Conservation (phyloP, 2,113 vertebrate genomes). For the Lampris megalopsis region DNA sequence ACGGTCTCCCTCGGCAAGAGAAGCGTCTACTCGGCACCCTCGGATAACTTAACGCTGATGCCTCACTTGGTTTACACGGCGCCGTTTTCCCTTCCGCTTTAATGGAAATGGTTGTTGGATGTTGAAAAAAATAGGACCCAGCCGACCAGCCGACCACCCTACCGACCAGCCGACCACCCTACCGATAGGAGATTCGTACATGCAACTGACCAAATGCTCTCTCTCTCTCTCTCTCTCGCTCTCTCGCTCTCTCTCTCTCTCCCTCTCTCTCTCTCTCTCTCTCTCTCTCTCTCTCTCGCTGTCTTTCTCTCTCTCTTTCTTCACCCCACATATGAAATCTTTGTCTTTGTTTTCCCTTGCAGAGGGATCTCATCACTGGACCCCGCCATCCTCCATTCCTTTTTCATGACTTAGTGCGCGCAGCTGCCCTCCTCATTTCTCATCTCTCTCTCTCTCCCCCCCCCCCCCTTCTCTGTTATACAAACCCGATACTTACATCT, state of each 20-base stretch:
- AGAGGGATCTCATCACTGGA: too few species aligned
- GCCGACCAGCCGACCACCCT: slow-evolving; percentile 47
- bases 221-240: neutral
- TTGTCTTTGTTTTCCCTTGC: too few species aligned
- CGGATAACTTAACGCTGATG: slow-evolving; percentile 78
- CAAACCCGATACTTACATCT: slow-evolving; percentile 28
- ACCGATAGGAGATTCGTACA: slow-evolving; percentile 38
- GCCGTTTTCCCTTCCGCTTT: slow-evolving; percentile 71
- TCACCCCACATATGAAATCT: too few species aligned
- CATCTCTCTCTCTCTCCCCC: slow-evolving; percentile 7
- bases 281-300: neutral
- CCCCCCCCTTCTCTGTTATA: slow-evolving; percentile 8
- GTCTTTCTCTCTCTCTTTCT: neutral
- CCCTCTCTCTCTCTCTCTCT: slow-evolving; percentile 36
- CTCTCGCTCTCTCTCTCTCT: slow-evolving; percentile 33
- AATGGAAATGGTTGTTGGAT: slow-evolving; percentile 65
- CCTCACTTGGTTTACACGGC: slow-evolving; percentile 78
- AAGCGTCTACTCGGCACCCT: slow-evolving; percentile 67
- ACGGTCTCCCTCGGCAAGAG: slow-evolving; percentile 75
- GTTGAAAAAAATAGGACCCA: slow-evolving; percentile 59
- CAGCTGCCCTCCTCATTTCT: slow-evolving; percentile 17
- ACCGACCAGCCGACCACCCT: slow-evolving; percentile 35
- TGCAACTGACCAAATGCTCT: slow-evolving; percentile 24
- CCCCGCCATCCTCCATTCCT: neutral
- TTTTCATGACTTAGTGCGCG: slow-evolving; percentile 24